These are phyloP conservation scores for Nyctibius bracteatus DNA, from an alignment of 2,113 vertebrate species.

Conservation along the genomic window DNA sequence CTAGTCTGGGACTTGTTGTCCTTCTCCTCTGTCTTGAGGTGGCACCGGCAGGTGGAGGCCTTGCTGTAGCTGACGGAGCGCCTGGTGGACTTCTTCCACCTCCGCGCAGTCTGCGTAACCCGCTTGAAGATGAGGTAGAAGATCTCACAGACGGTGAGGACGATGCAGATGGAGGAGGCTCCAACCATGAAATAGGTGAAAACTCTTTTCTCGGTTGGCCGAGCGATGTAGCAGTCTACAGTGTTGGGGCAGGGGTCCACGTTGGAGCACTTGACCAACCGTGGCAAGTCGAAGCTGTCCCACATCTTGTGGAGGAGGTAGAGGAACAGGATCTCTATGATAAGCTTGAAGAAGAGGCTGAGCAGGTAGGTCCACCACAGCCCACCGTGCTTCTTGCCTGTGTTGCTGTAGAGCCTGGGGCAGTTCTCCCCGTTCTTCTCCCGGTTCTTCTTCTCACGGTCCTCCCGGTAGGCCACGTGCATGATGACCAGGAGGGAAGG, in stretches of 20 bases:
- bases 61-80: constrained; percentile 59
- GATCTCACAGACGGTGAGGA: constrained; percentile 80
- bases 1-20: constrained; percentile 15
- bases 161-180: constrained; percentile 76
- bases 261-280: constrained; percentile 73
- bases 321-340: constrained; percentile 77
- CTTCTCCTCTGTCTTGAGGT: constrained; percentile 59
- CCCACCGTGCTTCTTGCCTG: constrained; percentile 79
- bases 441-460: constrained; percentile 76
- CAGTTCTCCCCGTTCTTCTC: constrained; percentile 75
- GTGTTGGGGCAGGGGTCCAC: constrained; percentile 76
- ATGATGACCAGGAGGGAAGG: constrained; percentile 89
- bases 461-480: constrained; percentile 88
- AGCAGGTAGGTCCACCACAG: constrained; percentile 84
- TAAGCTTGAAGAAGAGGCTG: constrained; percentile 79
- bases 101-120: constrained; percentile 16
- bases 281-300: constrained; percentile 76
- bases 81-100: constrained; percentile 54
- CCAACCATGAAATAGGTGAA: constrained; percentile 85
- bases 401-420: constrained; percentile 72
- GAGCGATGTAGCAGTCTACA: constrained; percentile 81
- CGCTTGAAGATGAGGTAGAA: constrained; percentile 80
- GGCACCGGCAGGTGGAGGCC: constrained; percentile 73
- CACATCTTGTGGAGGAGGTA: constrained; percentile 79
- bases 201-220: constrained; percentile 80